Percentiles rank a stretch among this genome's conserved stretches.
Conservation (phyloP, 1,140 invertebrate genomes). For the Centruroides sculpturatus region DNA sequence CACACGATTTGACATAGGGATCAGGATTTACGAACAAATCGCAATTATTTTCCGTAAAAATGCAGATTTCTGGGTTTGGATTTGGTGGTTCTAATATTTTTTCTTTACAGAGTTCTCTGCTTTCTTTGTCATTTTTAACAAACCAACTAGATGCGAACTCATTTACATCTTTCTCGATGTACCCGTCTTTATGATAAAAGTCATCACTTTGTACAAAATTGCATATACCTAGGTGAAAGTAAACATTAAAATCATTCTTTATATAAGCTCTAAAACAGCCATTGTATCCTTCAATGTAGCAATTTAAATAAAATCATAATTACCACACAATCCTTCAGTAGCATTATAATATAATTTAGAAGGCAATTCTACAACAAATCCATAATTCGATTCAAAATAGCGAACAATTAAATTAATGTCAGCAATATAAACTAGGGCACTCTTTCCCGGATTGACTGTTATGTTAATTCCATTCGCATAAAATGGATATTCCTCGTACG, state of each 20-base stretch:
- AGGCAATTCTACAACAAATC: conserved; percentile 46
- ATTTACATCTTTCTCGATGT: conserved; percentile 29
- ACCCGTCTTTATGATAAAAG: conserved; percentile 38
- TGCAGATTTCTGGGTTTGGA: conserved; percentile 27
- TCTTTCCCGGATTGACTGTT: conserved; percentile 5
- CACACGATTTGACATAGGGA: conserved; percentile 48
- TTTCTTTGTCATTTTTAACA: conserved; percentile 28
- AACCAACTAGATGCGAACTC: conserved; percentile 48
- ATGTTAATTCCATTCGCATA: conserved; percentile 14
- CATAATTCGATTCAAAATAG: conserved; percentile 26
- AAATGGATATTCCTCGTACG: conserved; percentile 10
- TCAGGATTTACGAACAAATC: conserved; percentile 41
- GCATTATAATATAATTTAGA: conserved; percentile 52
- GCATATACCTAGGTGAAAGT: conserved; percentile 34
- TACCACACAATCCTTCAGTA: conserved; percentile 61
- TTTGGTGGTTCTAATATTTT: conserved; percentile 18
- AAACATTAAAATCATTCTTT: no score
- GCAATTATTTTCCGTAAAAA: conserved; percentile 10
- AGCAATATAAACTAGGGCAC: conserved; percentile 20
- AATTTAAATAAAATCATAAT: conserved; percentile 17
- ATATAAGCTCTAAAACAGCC: no score
- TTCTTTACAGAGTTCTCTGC: conserved; percentile 9
- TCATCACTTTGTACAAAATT: conserved; percentile 50
- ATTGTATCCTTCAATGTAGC: no score
- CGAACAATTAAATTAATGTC: conserved; percentile 23